Evolutionary conservation across 2,888 invertebrate species (phyloP).

Genomic region (Caenorhabditis uteleia): DNA sequence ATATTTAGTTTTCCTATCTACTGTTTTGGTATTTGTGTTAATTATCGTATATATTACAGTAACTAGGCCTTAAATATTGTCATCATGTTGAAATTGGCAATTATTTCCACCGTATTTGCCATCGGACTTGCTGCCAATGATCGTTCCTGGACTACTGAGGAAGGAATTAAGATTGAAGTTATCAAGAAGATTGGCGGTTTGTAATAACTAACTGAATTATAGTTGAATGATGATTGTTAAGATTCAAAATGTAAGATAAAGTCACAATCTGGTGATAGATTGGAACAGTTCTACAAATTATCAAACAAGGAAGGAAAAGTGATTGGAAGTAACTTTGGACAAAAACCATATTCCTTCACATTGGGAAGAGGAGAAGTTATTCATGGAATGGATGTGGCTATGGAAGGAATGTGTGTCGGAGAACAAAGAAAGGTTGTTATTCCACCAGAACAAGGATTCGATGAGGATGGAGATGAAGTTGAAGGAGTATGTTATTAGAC

Average conservation of each 20-base stretch:
- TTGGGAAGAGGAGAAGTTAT: constrained; percentile 65
- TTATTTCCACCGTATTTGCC: constrained; percentile 7
- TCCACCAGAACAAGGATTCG: constrained; percentile 64
- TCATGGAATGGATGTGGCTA: constrained; percentile 63
- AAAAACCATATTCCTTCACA: constrained; percentile 63
- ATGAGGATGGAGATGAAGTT: constrained; percentile 56
- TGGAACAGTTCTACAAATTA: constrained; percentile 68
- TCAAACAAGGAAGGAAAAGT: constrained; percentile 64
- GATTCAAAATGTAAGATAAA: constrained; percentile 65
- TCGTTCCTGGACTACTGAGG: constrained; percentile 65
- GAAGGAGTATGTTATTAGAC: constrained; percentile 24
- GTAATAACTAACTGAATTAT: too few species aligned
- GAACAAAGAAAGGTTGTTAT: constrained; percentile 64
- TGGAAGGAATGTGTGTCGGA: constrained; percentile 65
- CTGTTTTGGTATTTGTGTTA: not conserved
- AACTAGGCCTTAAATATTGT: constrained; percentile 7
- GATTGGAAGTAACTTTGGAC: constrained; percentile 66
- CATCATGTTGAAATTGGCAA: not conserved
- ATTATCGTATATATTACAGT: constrained; percentile 11
- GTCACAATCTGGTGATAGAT: constrained; percentile 61
- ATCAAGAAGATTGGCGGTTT: constrained; percentile 67
- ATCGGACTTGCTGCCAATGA: constrained; percentile 30
- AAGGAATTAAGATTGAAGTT: constrained; percentile 67
- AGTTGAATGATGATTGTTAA: constrained; percentile 2
- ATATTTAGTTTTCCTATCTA: not conserved